These are phyloP conservation scores for Arctia plantaginis DNA, from an alignment of 2,888 invertebrate species.

Conservation along the genomic window DNA sequence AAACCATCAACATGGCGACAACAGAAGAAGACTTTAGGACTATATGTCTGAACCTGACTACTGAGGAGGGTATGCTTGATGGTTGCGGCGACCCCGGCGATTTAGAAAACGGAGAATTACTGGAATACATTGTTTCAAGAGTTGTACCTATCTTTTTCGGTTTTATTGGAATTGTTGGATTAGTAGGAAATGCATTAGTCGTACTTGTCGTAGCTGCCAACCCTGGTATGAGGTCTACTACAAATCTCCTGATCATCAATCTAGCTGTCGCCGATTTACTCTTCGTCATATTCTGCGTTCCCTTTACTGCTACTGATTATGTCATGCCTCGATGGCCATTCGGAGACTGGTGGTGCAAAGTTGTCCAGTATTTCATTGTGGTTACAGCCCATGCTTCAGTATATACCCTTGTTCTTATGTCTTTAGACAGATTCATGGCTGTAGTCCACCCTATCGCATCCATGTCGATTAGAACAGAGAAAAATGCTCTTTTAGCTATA, in stretches of 20 bases:
- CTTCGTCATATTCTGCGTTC: conserved; percentile 97
- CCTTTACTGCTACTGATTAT: conserved; percentile 97
- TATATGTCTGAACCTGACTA: conserved; percentile 78
- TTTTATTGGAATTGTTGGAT: conserved; percentile 94
- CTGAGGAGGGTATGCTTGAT: conserved; percentile 68
- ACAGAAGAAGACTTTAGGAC: conserved; percentile 80
- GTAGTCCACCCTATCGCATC: conserved; percentile 97
- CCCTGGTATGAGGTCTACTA: conserved; percentile 96
- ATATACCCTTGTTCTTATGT: conserved; percentile 97
- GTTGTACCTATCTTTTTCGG: conserved; percentile 94
- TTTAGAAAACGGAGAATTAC: conserved; percentile 82
- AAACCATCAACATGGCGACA: conserved; percentile 68
- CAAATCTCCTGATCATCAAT: conserved; percentile 96
- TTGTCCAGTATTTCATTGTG: conserved; percentile 96
- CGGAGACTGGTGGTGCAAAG: conserved; percentile 95
- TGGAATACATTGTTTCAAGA: conserved; percentile 89
- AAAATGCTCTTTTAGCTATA: conserved; percentile 93
- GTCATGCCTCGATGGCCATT: conserved; percentile 96
- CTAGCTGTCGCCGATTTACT: conserved; percentile 95
- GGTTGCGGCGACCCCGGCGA: conserved; percentile 78
- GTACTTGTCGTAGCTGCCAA: conserved; percentile 95
- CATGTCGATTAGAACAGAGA: conserved; percentile 93
- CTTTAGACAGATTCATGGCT: conserved; percentile 95
- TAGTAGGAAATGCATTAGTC: conserved; percentile 95
- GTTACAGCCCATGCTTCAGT: conserved; percentile 97